A percentile compares a stretch with the other conserved stretches of the same genome.
phyloP scores from a whole-genome alignment of 2,888 invertebrate genomes.

The Himalopsyche japonica region DNA sequence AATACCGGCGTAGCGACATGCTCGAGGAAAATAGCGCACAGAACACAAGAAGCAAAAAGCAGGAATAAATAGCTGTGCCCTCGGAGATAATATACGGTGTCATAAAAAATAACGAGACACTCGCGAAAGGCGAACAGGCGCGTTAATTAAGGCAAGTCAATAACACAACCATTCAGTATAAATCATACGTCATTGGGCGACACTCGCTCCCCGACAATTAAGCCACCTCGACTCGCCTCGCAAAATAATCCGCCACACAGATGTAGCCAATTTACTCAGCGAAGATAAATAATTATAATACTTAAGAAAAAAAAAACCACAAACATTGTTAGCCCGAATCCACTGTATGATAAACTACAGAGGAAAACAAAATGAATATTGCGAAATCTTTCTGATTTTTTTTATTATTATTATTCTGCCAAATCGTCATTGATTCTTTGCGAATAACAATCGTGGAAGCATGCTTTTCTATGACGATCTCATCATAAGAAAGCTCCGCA shows the following conservation, averaged over 20 bases:
- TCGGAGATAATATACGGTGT: conserved; percentile 11
- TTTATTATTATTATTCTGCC: no score
- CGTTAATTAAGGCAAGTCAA: conserved; percentile 30
- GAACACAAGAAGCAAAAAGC: neutral
- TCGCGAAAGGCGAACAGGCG: conserved; percentile 29
- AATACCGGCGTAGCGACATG: neutral
- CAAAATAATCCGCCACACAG: neutral
- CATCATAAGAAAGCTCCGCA: no score
- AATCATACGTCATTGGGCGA: conserved; percentile 23
- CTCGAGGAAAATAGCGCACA: neutral
- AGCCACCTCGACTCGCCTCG: neutral
- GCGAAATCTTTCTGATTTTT: no score
- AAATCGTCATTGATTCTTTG: no score
- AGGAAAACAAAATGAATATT: no score
- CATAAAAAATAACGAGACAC: conserved; percentile 32
- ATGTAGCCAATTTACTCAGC: neutral
- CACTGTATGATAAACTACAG: no score
- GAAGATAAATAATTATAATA: neutral
- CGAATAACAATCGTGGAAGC: no score
- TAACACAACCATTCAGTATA: conserved; percentile 18
- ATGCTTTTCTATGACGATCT: no score
- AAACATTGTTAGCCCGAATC: no score
- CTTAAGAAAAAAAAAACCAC: no score
- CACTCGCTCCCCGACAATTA: neutral
- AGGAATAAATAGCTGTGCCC: neutral